Conservation (phyloP, 2,797 vertebrate genomes). For the Peromyscus nudipes region DNA sequence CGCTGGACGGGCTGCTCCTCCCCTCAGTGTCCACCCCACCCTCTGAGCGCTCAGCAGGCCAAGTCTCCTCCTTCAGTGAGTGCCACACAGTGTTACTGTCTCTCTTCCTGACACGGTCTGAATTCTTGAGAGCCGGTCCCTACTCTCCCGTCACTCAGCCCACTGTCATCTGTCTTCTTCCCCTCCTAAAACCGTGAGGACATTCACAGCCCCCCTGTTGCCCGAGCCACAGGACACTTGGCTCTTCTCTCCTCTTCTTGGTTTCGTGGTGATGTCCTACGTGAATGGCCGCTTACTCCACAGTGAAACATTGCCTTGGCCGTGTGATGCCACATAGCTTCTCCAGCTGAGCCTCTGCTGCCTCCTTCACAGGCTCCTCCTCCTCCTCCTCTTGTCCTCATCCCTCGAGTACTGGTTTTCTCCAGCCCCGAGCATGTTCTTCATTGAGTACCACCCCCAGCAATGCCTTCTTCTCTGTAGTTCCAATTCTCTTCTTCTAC, state of each 20-base stretch:
- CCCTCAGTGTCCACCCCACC: neutral
- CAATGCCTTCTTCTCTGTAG: neutral
- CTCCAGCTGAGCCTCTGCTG: neutral
- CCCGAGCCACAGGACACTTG: neutral
- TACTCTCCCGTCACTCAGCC: neutral
- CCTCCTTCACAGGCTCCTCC: neutral
- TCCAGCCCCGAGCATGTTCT: neutral
- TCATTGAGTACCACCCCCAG: neutral
- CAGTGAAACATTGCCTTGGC: neutral
- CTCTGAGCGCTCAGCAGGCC: neutral
- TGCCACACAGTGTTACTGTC: neutral
- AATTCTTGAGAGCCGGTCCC: neutral
- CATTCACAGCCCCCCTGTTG: neutral
- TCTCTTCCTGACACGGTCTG: neutral
- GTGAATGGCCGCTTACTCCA: neutral
- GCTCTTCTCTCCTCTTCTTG: conserved; percentile 7
- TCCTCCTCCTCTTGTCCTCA: neutral
- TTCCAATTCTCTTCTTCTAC: neutral
- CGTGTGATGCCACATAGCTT: neutral
- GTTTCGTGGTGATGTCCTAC: neutral
- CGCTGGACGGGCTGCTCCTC: neutral
- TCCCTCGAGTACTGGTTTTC: neutral
- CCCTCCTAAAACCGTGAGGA: neutral
- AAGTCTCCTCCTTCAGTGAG: neutral
- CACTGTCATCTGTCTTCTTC: neutral